Evolutionary conservation across 2,888 invertebrate species (phyloP), one percentile per base, ranked within the genome.

Genomic region (Imbricaverruca yamaguchii): DNA sequence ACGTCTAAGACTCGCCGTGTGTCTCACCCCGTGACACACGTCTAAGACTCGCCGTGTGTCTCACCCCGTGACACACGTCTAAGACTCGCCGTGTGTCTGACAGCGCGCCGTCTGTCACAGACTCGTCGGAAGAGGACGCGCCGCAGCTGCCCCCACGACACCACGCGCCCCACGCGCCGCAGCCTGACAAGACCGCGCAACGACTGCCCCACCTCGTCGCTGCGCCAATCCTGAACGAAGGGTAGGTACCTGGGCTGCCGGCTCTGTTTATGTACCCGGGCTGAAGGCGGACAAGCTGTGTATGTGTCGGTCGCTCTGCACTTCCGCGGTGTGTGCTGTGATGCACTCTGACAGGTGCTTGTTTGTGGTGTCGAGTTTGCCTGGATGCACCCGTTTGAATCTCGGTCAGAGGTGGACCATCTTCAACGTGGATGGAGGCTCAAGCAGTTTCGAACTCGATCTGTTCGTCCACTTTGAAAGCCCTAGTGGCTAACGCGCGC

Each of bases 51-150:
- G 21, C 63, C 18, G 4, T 39, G 69, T 21, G 21, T 23, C 23
- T 21, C 7, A n/a, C 65, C 23, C n/a, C 23, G 10, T 23, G 21
- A n/a, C 65, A 15, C 53, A 12, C 0, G 21, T 53, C 74, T 74
- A 53, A 74, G 74, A 74, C 74, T 7, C 53, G 11, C 4, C 9
- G 69, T 39, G 69, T 74, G 74, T 74, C 53, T 74, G 74, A 74
- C 74, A 74, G 74, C 74, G 21, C 74, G 74, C 74, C 55, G 74
- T 55, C 55, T 74, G 74, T 74, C 74, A 21, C 74, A 74, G 74
- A 74, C 74, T 74, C 74, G 55, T 55, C 74, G 11, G 74, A 53
- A 55, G 74, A 74, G 74, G 74, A 74, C 21, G 55, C 74, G 74
- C 74, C 69, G 13, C 55, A 53, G 74, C 74, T 53, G 15, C 21